Evolutionary conservation across 2,113 vertebrate genomes (phyloP).

Genomic region (Phaethornis superciliosus): DNA sequence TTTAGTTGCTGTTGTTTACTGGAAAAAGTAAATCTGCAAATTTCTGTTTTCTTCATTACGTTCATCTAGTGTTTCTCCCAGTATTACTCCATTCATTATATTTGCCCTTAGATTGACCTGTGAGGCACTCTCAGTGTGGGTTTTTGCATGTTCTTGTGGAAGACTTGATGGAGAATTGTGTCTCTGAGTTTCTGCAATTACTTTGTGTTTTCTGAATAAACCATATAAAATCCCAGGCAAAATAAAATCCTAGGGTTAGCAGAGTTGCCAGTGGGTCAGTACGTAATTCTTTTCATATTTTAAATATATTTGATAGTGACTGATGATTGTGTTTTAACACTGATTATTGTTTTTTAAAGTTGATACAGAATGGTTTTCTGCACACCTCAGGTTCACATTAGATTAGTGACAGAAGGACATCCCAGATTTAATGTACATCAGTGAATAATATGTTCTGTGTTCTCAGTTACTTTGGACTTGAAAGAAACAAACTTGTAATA

Average conservation of each 20-base stretch:
- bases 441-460: background rate
- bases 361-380: background rate
- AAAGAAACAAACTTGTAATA: background rate
- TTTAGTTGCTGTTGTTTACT: constrained; percentile 43
- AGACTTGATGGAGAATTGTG: background rate
- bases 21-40: constrained; percentile 48
- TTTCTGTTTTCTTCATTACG: constrained; percentile 20
- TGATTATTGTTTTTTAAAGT: background rate
- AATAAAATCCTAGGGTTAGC: background rate
- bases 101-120: background rate
- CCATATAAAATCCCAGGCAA: background rate
- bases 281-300: background rate
- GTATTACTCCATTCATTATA: background rate
- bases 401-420: background rate
- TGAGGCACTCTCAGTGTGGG: background rate
- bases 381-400: background rate
- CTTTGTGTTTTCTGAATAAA: background rate
- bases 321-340: background rate
- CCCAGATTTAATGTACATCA: background rate
- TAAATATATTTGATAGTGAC: background rate
- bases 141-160: background rate
- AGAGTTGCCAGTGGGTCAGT: background rate
- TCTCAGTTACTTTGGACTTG: background rate
- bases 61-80: background rate
- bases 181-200: background rate